Evolutionary conservation across 2,797 vertebrate genomes (phyloP).

Genomic region (Lophotriccus pileatus): DNA sequence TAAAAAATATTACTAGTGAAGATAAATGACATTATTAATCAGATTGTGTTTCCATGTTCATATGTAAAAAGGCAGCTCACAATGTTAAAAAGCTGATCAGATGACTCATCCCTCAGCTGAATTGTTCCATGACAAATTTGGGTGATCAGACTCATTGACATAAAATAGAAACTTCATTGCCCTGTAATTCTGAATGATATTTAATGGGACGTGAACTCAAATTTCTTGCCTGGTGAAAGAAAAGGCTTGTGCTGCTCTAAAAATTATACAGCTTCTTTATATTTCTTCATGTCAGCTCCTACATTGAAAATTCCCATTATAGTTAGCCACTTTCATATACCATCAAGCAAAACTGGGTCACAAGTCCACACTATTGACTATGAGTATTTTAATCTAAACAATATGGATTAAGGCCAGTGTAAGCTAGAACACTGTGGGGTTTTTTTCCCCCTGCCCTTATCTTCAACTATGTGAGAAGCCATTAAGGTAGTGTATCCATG

Average conservation of each 20-base stretch:
- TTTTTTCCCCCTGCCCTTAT: neutral
- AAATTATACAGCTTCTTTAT: no score
- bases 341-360: neutral
- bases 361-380: neutral
- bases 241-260: neutral
- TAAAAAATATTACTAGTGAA: neutral
- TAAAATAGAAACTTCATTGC: neutral
- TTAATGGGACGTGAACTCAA: neutral
- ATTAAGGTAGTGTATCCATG: neutral
- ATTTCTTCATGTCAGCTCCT: neutral
- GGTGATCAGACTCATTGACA: neutral
- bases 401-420: neutral
- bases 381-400: neutral
- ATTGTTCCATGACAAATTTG: neutral
- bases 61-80: neutral
- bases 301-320: neutral
- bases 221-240: neutral
- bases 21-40: neutral
- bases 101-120: neutral
- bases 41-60: neutral
- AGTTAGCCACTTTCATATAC: neutral
- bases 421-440: accelerated
- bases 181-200: neutral
- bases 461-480: neutral
- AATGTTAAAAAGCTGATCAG: neutral